Percentiles rank a stretch among this genome's conserved stretches.
Evolutionary conservation across 2,113 vertebrate species (phyloP).

Genomic region (Chitala chitala): DNA sequence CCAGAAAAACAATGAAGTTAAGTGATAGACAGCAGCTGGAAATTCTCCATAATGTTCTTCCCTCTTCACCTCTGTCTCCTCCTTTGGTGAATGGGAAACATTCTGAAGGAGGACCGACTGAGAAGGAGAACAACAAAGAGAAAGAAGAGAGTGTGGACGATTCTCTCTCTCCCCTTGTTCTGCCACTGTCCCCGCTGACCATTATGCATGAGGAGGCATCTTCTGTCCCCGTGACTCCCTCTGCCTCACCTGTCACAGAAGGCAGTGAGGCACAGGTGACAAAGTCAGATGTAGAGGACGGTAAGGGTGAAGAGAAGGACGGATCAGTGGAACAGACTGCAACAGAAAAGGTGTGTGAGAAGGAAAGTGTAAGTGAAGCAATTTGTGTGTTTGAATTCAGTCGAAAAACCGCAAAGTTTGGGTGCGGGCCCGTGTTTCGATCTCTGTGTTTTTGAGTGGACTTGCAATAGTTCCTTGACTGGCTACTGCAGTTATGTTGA

Average conservation of each 20-base stretch:
- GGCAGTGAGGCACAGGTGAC: background rate
- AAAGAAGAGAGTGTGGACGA: background rate
- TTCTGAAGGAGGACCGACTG: background rate
- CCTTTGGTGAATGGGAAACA: constrained; percentile 18
- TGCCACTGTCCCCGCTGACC: background rate
- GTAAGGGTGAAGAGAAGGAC: constrained; percentile 41
- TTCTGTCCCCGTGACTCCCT: background rate
- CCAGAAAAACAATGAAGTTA: constrained; percentile 74
- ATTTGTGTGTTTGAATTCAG: background rate
- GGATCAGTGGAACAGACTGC: background rate
- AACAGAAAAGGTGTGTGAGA: background rate
- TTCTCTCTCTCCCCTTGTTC: background rate
- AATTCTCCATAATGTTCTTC: constrained; percentile 53
- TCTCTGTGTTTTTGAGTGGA: too few species aligned
- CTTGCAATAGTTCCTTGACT: too few species aligned
- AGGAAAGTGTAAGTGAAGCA: background rate
- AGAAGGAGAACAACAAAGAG: constrained; percentile 13
- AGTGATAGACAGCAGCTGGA: constrained; percentile 76
- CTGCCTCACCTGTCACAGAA: background rate
- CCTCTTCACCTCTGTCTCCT: background rate
- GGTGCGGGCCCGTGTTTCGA: too few species aligned
- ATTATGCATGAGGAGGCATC: background rate
- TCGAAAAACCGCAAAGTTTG: too few species aligned
- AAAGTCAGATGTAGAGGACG: background rate
- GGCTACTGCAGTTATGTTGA: too few species aligned